A percentile compares a stretch with the other conserved stretches of the same genome.
phyloP scores from a whole-genome alignment of 1,140 invertebrate species.

The Pseudomyrmex gracilis region DNA sequence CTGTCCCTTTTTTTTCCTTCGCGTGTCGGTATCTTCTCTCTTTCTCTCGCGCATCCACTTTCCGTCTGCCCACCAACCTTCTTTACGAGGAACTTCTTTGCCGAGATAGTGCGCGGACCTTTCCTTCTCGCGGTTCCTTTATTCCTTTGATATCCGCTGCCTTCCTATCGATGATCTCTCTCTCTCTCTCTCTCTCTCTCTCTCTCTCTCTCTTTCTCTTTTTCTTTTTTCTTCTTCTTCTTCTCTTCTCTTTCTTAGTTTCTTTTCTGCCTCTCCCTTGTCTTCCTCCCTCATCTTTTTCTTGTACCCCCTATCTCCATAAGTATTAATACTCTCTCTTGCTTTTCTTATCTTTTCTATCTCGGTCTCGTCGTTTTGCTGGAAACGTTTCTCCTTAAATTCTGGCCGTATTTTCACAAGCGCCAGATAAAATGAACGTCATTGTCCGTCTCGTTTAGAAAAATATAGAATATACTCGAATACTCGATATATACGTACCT shows the following conservation, averaged over 20 bases:
- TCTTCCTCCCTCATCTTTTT: background rate
- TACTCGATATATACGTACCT: background rate
- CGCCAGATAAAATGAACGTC: background rate
- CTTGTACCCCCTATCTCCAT: background rate
- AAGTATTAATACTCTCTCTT: slow-evolving; percentile 44
- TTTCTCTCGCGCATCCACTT: background rate
- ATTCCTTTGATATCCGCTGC: slow-evolving; percentile 48
- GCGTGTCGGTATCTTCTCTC: slow-evolving; percentile 15
- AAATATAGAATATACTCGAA: background rate
- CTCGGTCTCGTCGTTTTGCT: slow-evolving; percentile 7
- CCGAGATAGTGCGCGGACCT: slow-evolving; percentile 50
- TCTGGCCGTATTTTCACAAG: slow-evolving; percentile 21
- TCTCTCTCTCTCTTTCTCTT: background rate
- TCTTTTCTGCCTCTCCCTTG: background rate
- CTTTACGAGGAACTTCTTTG: slow-evolving; percentile 55
- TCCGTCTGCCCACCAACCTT: slow-evolving; percentile 8
- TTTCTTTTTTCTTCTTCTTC: background rate
- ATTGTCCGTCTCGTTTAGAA: background rate
- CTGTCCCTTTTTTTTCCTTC: slow-evolving; percentile 10
- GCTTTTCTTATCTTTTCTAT: slow-evolving; percentile 18
- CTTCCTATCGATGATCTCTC: slow-evolving; percentile 52
- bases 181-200: slow-evolving; percentile 46
- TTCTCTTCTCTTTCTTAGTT: background rate
- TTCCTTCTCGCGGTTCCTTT: slow-evolving; percentile 55
- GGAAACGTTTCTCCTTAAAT: slow-evolving; percentile 39